phyloP scores from a whole-genome alignment of 2,888 invertebrate genomes.

The Nemapogon koenigi region DNA sequence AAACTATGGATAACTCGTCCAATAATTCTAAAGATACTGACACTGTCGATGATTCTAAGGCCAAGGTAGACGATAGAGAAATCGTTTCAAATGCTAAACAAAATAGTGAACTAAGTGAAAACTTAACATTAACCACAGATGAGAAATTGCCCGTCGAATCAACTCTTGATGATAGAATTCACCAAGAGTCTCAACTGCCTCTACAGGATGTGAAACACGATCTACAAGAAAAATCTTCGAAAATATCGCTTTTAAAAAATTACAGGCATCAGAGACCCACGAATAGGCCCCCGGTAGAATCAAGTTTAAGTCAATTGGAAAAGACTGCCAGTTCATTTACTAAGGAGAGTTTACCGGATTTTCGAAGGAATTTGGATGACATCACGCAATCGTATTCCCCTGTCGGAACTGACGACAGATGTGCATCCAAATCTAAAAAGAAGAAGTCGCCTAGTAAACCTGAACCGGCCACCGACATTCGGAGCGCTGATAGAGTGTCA shows the following conservation, averaged over 20 bases:
- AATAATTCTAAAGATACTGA: neutral
- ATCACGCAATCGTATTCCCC: slow-evolving; percentile 59
- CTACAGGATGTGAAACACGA: slow-evolving; percentile 19
- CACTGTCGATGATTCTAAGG: slow-evolving; percentile 2
- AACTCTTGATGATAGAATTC: slow-evolving; percentile 26
- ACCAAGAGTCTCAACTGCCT: neutral
- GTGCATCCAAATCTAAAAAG: slow-evolving; percentile 40
- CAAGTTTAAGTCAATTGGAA: slow-evolving; percentile 49
- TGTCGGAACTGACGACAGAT: slow-evolving; percentile 36
- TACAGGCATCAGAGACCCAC: slow-evolving; percentile 52
- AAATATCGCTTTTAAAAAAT: slow-evolving; percentile 53
- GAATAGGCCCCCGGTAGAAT: slow-evolving; percentile 39
- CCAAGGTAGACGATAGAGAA: slow-evolving; percentile 14
- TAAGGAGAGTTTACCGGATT: slow-evolving; percentile 52
- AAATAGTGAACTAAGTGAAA: slow-evolving; percentile 20
- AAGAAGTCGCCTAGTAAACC: slow-evolving; percentile 45
- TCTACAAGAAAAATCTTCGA: slow-evolving; percentile 30
- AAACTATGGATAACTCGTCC: neutral
- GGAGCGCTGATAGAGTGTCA: slow-evolving; percentile 21
- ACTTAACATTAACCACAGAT: slow-evolving; percentile 46
- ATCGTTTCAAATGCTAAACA: slow-evolving; percentile 13
- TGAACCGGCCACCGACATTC: slow-evolving; percentile 19
- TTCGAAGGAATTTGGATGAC: slow-evolving; percentile 52
- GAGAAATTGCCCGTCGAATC: slow-evolving; percentile 51
- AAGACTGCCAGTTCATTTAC: slow-evolving; percentile 47